Evolutionary conservation across 92 coral and sea anemone species (phyloP), one percentile per base, ranked within the genome.

Genomic region (Diadumene lineata): DNA sequence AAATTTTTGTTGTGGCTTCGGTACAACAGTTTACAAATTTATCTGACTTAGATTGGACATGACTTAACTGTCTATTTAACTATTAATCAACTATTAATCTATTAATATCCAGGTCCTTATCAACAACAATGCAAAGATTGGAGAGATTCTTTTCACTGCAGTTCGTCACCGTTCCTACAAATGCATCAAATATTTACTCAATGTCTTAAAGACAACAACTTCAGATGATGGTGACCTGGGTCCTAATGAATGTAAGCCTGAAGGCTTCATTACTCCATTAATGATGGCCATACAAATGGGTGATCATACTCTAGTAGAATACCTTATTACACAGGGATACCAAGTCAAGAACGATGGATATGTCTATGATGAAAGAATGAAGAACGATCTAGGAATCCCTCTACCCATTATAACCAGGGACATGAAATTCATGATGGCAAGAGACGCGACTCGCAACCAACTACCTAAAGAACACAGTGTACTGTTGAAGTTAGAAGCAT

Each of bases 131-230:
- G 88, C 86, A 1, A 73, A 80, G 29, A 55, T 91, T 31, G 87
- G 90, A 2, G 79, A 75, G 0, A 84, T 90, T 48, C 75, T 91
- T 23, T 82, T 91, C 46, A 81, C 89, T 1, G 87, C 93, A 0
- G 97, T 88, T 1, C 33, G 84, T 11, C 73, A 81, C 28, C 76
- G 86, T 9, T 72, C 92, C 11, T 69, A 76, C 44, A 89, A 84
- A 24, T 80, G 82, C 13, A 88, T 81, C 7, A 92, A 87, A 31
- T 67, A 81, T 3, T 86, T 84, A 2, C 76, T 57, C 24, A 56
- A 67, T 29, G 34, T 31, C 24, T 17, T 70, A 34, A 55, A 64
- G 1, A 38, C 68, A 7, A 15, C 10, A 21, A 31, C 63, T 7
- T 6, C 34, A 11, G 67, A 26, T 16, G 66, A 66, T 1, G 24